Evolutionary conservation across 2,797 vertebrate genomes (phyloP), one percentile per base, ranked within the genome.

Genomic region (Mustela erminea): DNA sequence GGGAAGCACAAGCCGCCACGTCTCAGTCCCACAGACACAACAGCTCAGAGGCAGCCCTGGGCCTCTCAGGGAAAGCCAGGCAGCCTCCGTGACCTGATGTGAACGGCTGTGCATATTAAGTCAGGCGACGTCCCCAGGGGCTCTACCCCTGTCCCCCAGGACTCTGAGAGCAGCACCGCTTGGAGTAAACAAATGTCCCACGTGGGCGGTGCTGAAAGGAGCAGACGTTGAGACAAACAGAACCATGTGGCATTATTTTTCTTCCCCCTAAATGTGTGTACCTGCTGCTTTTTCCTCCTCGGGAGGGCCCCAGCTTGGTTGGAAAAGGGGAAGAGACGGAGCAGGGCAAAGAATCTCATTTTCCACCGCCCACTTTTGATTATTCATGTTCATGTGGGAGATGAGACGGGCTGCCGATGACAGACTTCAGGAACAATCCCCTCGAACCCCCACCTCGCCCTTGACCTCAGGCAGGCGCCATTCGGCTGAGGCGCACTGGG

Each of bases 41-140:
- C 18, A 7, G 89, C 96, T 74, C 21, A 60, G 87, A 75, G 96
- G 77, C 60, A 23, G 54, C 88, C 60, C 1, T 1, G 25, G 32
- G 86, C 86, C 56, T 66, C 68, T 25, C 0, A 0, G 72, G 35
- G 41, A 83, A 92, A 92, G 77, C 89, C 77, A 41, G 95, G 66
- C 95, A n/a, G 81, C 94, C 68, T 81, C 58, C 56, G 90, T 56
- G 35, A n/a, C 87, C 84, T 87, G 23, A 64, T 60, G 20, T 35
- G 95, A 95, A 92, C 14, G 9, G 43, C 92, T 93, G 46, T 64
- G 96, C 96, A 82, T 88, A 93, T 87, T 85, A 97, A 97, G 95
- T 87, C 93, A 95, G 86, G 91, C 85, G 68, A 0, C 7, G n/a
- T 80, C 92, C 72, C 97, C 70, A 18, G 13, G 64, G 96, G 72